Conservation (phyloP, 2,888 invertebrate species). For the Herminia tarsipennalis region DNA sequence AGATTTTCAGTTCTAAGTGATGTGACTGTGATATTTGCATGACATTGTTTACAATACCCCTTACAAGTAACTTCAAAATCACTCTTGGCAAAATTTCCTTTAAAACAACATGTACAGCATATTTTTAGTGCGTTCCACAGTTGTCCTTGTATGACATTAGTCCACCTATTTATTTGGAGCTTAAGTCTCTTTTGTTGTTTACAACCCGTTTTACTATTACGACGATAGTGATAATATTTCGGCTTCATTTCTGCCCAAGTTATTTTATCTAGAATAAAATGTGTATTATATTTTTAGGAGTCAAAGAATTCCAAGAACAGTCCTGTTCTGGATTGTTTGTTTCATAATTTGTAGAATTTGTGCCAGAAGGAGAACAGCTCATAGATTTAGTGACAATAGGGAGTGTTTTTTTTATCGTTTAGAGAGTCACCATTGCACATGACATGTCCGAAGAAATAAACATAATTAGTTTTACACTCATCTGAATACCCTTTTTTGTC, state of each 20-base stretch:
- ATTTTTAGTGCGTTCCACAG: conserved; percentile 9
- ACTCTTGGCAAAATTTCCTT: conserved; percentile 6
- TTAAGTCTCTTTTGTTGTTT: conserved; percentile 8
- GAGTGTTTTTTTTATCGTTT: conserved; percentile 2
- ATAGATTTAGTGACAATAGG: conserved; percentile 5
- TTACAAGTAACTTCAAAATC: conserved; percentile 7
- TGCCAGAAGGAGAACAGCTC: conserved; percentile 9
- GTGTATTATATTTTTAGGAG: conserved; percentile 8
- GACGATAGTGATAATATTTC: conserved; percentile 7
- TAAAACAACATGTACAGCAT: conserved; percentile 10
- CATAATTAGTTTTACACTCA: conserved; percentile 7
- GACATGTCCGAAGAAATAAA: conserved; percentile 7
- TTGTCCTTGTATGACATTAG: conserved; percentile 10
- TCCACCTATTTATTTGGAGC: conserved; percentile 11
- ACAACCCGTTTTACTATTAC: conserved; percentile 8
- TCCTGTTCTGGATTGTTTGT: conserved; percentile 8
- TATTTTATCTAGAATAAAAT: conserved; percentile 11
- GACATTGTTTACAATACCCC: conserved; percentile 16
- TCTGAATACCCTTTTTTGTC: conserved; percentile 9
- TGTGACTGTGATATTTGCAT: conserved; percentile 9
- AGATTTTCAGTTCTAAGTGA: conserved; percentile 8
- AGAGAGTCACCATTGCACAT: conserved; percentile 2
- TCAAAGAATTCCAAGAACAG: conserved; percentile 5
- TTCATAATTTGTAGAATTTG: conserved; percentile 3
- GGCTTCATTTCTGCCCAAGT: conserved; percentile 9